Evolutionary conservation across 2,797 vertebrate genomes (phyloP), one percentile per base, ranked within the genome.

Genomic region (Lithobates sylvaticus): DNA sequence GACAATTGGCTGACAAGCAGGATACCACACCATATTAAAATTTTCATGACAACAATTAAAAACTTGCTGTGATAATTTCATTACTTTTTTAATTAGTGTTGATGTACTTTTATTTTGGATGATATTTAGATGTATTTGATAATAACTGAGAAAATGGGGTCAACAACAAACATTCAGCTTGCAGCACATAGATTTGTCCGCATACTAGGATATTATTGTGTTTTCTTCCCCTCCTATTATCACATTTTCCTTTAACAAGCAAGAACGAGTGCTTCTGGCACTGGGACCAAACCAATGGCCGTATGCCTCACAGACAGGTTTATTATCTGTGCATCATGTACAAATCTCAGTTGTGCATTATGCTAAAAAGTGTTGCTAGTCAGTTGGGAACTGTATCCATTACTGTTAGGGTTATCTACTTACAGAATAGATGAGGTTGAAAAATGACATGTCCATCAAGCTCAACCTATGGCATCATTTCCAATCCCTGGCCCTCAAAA

Each of bases 311-410:
- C 85, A 78, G 78, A 68, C 90, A 88, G 34, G 32, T 83, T 89
- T 91, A 89, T 88, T 82, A 86, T 92, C 88, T 87, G 76, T 87
- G 34, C 76, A 89, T 86, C 90, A 78, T 78, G 88, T 88, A 89
- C 75, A 88, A 77, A 90, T 86, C 73, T 75, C 84, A 61, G 72
- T 81, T 86, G 78, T 86, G 47, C 72, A 86, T 81, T 86, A 81
- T 86, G 84, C 72, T 86, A 86, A 81, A 74, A 58, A 86, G 67
- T 81, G 72, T 42, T 81, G 78, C 78, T 58, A 81, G 77, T 73
- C 84, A 86, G 64, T 81, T 76, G 78, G 84, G 78, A 81, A 76
- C 65, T 34, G 84, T 81, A 76, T 81, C 80, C 84, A 86, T 86
- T 86, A 81, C 47, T 70, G 61, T 76, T 81, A 74, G n/a, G n/a